A percentile compares a stretch with the other conserved stretches of the same genome.
Evolutionary conservation across 2,888 invertebrate genomes (phyloP).

Genomic region (Carterocephalus palaemon): DNA sequence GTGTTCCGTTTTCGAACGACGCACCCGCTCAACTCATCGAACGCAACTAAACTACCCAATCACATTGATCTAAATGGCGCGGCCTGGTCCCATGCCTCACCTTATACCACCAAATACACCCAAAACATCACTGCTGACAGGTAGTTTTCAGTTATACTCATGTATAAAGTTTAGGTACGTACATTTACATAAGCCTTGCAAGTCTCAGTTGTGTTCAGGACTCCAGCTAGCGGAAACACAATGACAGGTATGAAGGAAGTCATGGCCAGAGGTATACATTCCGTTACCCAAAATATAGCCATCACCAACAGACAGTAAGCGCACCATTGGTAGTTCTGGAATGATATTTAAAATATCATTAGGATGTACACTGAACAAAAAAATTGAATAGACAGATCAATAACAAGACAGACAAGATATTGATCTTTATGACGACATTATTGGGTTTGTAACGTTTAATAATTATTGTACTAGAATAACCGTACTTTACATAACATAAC

Average conservation of each 20-base stretch:
- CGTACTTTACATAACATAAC: no score
- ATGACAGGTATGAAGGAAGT: slow-evolving; percentile 88
- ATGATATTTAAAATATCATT: slow-evolving; percentile 20
- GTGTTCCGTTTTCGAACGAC: no score
- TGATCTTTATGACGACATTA: no score
- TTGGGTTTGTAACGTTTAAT: no score
- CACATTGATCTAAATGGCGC: no score
- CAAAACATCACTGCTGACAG: background rate
- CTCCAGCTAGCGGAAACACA: slow-evolving; percentile 85
- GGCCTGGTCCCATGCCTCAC: no score
- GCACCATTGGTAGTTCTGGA: slow-evolving; percentile 70
- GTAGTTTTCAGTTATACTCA: background rate
- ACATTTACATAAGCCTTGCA: slow-evolving; percentile 76
- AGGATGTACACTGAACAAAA: no score
- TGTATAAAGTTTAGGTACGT: slow-evolving; percentile 48
- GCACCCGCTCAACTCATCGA: no score
- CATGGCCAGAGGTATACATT: slow-evolving; percentile 87
- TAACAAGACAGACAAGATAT: no score
- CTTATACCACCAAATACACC: background rate
- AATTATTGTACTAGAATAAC: no score
- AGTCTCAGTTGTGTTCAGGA: slow-evolving; percentile 65
- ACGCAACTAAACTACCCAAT: no score
- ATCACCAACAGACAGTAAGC: slow-evolving; percentile 85
- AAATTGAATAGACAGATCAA: no score
- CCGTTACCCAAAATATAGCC: slow-evolving; percentile 90